Base-by-base conservation (phyloP, 2,113 vertebrate species). In the Telmatochromis bifrenatus region DNA sequence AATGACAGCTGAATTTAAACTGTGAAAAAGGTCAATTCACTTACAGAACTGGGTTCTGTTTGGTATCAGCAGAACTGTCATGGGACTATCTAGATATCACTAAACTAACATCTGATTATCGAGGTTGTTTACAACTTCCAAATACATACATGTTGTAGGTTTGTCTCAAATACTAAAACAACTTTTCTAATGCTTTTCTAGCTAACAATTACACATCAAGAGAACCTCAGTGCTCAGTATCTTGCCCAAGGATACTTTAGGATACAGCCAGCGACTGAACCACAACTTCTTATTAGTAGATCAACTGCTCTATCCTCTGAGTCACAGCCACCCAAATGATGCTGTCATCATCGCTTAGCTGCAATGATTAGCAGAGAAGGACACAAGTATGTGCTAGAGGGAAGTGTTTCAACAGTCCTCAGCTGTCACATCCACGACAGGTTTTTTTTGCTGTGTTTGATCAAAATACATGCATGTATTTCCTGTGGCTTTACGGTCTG, bases 1-100 rank as follows among this genome's bases (percentile, higher is more conserved):
- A 79, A 75, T 86, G 88, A 89, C 73, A 85, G 84, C 28, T 4
- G 81, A 86, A 87, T 93, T 87, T 91, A 95, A 92, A 9, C 84
- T 83, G 82, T 88, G 79, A 84, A 83, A 89, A 89, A 81, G 33
- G 26, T 79, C 26, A 83, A 54, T 81, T 87, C n/a, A 62, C 47
- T 91, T 84, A 60, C 87, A 79, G 31, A 55, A 33, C 51, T 79
- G 81, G 84, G 31, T 28, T 87, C 35, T 77, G 75, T 79, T 81
- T 31, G 54, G 79, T 86, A 42, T 77, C 79, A 56, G 82, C 42
- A 84, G 85, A 91, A 81, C 80, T 23, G 31, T 42, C 49, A 21
- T 79, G 42, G 53, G 33, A 86, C 65, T 53, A 7, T 49, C 37
- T 51, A 73, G 84, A 80, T 49, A 37, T 19, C 23, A 49, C 19